Base-by-base conservation (phyloP, 2,888 invertebrate genomes). In the Rhingia campestris region DNA sequence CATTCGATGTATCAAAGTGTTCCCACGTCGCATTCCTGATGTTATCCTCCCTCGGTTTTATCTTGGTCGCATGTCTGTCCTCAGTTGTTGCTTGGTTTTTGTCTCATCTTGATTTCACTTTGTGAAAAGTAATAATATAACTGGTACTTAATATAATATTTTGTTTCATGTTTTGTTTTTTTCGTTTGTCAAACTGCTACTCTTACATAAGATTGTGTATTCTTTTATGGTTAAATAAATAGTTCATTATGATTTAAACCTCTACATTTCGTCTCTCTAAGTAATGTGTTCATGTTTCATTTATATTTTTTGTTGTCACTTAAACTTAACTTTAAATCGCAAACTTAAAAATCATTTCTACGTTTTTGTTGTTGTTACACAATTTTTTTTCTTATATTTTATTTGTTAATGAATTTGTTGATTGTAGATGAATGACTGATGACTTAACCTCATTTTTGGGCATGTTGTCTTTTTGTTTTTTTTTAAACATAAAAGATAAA, bases 241-340 rank as follows among this genome's bases (percentile, higher is more conserved):
- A 49, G 43, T 64, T 79, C 33, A 58, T 67, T 80, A 69, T 58
- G 56, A 63, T 49, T 75, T 76, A 64, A 84, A 80, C 84, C 84
- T 84, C 84, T 84, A 84, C 84, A 80, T 80, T 66, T 84, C 84
- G 80, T 70, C 80, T 84, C 70, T 84, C 75, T 84, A 75, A 84
- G 30, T 64, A 63, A 69, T 81, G 45, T 69, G 45, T 53, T 66
- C 49, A 51, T 75, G 35, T 64, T 77, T 47, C n/a, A 33, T 61
- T 39, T 76, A 5, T n/a, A 12, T 53, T 75, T 58, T 14, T 58
- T 70, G 47, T 22, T 41, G 37, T 73, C 37, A 54, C 63, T 72
- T 77, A 53, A 84, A 80, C 80, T 84, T 75, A 84, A 84, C 32
- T 30, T 70, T 54, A 80, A 22, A 70, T 59, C 10, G 49, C 45